Conservation (phyloP, 2,113 vertebrate genomes). For the Balaeniceps rex region DNA sequence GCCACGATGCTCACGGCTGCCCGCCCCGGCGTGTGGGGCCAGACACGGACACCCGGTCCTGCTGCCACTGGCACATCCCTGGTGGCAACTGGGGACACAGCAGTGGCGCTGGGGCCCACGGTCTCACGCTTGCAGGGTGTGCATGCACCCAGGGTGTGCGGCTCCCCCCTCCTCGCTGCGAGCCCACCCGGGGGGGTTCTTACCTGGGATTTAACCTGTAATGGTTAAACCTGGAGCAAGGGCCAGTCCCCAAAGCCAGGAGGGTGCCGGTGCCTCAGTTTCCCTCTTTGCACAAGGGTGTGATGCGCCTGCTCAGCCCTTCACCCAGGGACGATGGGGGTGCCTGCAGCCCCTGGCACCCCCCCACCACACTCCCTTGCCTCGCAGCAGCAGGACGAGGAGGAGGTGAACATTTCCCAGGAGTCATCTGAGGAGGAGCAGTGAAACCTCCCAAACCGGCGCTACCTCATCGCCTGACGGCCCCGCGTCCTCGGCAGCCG, state of each 20-base stretch:
- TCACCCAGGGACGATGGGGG: rapidly evolving
- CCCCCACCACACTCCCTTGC: background rate
- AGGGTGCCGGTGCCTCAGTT: background rate
- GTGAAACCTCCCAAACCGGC: constrained; percentile 75
- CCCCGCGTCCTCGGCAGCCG: constrained; percentile 75
- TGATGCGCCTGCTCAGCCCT: rapidly evolving
- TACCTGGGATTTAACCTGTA: background rate
- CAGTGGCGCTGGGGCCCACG: rapidly evolving
- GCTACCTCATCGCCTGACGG: constrained; percentile 83
- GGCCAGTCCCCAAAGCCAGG: rapidly evolving
- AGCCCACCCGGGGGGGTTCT: rapidly evolving
- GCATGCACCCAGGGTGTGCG: rapidly evolving
- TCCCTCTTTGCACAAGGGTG: background rate
- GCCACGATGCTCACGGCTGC: background rate
- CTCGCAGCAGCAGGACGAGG: constrained; percentile 84
- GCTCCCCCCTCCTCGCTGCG: too few relatives aligned
- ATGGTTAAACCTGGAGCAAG: rapidly evolving
- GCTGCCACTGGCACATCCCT: background rate
- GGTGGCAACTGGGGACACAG: rapidly evolving
- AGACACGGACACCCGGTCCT: background rate
- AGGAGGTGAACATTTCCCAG: constrained; percentile 89
- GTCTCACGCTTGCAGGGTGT: rapidly evolving
- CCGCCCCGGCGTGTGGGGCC: background rate
- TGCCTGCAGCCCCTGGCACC: background rate
- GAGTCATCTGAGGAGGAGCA: constrained; percentile 95